Conservation (phyloP, 1,140 invertebrate species). For the Hyles euphorbiae region DNA sequence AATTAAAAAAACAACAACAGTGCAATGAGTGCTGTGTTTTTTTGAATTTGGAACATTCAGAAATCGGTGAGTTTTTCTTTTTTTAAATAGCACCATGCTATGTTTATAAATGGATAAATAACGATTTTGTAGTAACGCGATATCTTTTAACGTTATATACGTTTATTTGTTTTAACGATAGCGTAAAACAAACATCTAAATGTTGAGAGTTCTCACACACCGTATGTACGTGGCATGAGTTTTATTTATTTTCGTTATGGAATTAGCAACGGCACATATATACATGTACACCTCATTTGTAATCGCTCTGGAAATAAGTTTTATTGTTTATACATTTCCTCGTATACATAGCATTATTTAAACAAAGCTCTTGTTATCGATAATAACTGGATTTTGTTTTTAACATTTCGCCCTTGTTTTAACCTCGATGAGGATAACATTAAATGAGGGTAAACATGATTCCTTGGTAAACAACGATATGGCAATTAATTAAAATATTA, state of each 20-base stretch:
- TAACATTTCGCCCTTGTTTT: too few relatives aligned
- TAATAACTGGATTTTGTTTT: background rate
- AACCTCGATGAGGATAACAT: too few relatives aligned
- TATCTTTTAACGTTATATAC: conserved; percentile 5
- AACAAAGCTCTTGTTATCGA: background rate
- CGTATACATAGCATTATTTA: background rate
- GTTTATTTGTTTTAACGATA: conserved; percentile 10
- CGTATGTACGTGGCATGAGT: background rate
- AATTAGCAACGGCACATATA: conserved; percentile 2
- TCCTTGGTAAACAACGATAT: too few relatives aligned
- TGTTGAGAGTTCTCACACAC: conserved; percentile 9
- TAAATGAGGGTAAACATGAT: too few relatives aligned
- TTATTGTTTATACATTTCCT: conserved; percentile 1
- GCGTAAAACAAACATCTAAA: conserved; percentile 6
- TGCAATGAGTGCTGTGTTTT: conserved; percentile 11
- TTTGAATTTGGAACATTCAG: conserved; percentile 12
- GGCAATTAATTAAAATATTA: too few relatives aligned
- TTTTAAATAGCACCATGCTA: background rate
- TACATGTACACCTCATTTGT: background rate
- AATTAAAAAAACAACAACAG: conserved; percentile 13
- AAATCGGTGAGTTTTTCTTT: conserved; percentile 18
- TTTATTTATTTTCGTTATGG: conserved; percentile 15
- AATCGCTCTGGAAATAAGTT: conserved; percentile 1
- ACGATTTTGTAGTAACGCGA: background rate
- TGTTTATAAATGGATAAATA: background rate